phyloP scores from a whole-genome alignment of 92 coral and sea anemone species.

The Galaxea fascicularis region DNA sequence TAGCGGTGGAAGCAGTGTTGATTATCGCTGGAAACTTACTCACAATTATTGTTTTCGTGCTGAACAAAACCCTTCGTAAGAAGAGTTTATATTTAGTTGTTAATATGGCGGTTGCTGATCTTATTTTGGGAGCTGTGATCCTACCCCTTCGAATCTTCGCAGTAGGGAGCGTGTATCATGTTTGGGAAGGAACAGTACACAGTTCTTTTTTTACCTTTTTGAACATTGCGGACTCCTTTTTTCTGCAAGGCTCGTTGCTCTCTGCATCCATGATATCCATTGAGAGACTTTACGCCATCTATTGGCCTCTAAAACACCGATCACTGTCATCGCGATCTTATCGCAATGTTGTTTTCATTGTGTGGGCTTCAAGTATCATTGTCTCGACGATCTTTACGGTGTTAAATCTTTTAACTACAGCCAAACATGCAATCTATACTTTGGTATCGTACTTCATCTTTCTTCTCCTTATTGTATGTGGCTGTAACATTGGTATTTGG shows the following conservation, averaged over 20 bases:
- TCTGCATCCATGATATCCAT: background rate
- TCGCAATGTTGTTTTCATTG: background rate
- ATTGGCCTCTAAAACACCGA: background rate
- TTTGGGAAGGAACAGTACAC: background rate
- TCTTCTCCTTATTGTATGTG: background rate
- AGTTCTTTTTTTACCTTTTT: background rate
- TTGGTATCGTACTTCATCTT: background rate
- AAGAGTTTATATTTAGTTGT: background rate
- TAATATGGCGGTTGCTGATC: background rate
- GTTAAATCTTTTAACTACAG: background rate
- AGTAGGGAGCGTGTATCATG: background rate
- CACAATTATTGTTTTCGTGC: background rate
- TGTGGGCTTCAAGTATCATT: background rate
- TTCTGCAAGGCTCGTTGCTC: background rate
- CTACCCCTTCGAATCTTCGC: background rate
- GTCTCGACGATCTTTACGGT: background rate
- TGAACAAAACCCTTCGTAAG: background rate
- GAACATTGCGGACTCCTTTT: background rate
- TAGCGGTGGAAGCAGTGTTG: background rate
- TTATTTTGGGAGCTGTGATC: background rate
- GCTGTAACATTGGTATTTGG: background rate
- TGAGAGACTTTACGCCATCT: conserved; percentile 7
- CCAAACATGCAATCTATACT: background rate
- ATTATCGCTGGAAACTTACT: background rate
- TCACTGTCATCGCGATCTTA: background rate